Percentiles rank a stretch among this genome's conserved stretches.
Evolutionary conservation across 1,140 invertebrate species (phyloP).

Genomic region (Drosophila kanapiae): DNA sequence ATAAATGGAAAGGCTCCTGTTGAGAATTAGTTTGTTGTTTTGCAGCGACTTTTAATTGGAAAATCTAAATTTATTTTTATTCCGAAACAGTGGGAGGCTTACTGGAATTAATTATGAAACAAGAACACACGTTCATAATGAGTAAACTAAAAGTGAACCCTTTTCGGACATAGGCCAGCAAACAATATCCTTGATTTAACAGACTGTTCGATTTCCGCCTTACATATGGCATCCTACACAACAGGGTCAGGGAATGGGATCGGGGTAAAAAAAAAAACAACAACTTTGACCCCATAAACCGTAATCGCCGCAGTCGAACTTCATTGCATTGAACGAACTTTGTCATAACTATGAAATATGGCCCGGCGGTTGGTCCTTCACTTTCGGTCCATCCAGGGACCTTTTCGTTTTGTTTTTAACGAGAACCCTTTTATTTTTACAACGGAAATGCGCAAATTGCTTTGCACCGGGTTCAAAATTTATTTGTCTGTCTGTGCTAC

Average conservation of each 20-base stretch:
- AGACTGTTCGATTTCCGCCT: slow-evolving; percentile 21
- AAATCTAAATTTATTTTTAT: not conserved
- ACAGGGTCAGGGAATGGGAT: not conserved
- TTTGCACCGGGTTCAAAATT: slow-evolving; percentile 76
- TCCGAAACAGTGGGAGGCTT: not conserved
- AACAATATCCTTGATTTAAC: slow-evolving; percentile 4
- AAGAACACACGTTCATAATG: not conserved
- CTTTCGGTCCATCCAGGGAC: slow-evolving; percentile 43
- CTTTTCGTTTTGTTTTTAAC: slow-evolving; percentile 76
- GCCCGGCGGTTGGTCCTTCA: slow-evolving; percentile 46
- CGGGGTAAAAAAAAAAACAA: not conserved
- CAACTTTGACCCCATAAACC: slow-evolving; percentile 16
- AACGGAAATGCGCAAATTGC: slow-evolving; percentile 82
- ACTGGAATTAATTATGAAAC: not conserved
- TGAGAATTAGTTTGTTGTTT: not conserved
- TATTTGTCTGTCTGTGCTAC: slow-evolving; percentile 50
- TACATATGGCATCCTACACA: not conserved
- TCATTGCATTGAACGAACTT: slow-evolving; percentile 68
- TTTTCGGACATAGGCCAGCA: not conserved
- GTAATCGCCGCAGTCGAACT: slow-evolving; percentile 42
- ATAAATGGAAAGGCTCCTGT: not conserved
- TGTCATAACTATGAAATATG: slow-evolving; percentile 76
- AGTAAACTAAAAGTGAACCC: not conserved
- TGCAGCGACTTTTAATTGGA: not conserved
- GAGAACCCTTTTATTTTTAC: slow-evolving; percentile 78